These are phyloP conservation scores for Pocillopora damicornis DNA, from an alignment of 64 coral and sea anemone species.

Conservation along the genomic window DNA sequence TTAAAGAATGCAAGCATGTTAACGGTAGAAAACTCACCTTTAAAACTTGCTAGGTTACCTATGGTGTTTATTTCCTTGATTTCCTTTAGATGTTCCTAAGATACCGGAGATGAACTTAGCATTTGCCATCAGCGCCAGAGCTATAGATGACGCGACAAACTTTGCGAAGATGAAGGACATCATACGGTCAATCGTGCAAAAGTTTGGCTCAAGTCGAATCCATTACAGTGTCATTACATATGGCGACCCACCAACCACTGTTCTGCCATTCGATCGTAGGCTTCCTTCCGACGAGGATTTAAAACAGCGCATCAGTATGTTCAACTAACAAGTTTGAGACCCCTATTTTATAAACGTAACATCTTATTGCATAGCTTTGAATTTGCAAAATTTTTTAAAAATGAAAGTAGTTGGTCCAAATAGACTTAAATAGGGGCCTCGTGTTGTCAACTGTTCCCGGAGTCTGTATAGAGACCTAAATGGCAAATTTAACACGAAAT, in stretches of 20 bases:
- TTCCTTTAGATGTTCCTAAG: constrained; percentile 22
- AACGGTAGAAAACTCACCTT: no score
- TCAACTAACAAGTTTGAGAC: not conserved
- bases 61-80: not conserved
- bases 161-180: constrained; percentile 54
- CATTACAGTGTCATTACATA: constrained; percentile 49
- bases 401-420: no score
- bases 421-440: no score
- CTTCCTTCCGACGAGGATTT: constrained; percentile 24
- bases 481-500: no score
- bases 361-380: no score
- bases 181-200: constrained; percentile 34
- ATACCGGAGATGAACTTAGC: constrained; percentile 46
- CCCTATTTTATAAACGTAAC: no score
- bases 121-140: constrained; percentile 53
- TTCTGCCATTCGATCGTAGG: constrained; percentile 4
- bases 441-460: no score
- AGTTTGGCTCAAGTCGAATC: constrained; percentile 48
- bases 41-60: no score
- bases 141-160: constrained; percentile 16
- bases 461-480: no score
- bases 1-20: no score
- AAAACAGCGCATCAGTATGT: constrained; percentile 2
- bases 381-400: no score
- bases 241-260: constrained; percentile 26